Evolutionary conservation across 23 tunicate genomes (phyloP), one percentile per base, ranked within the genome.

Genomic region (Oikopleura dioica): DNA sequence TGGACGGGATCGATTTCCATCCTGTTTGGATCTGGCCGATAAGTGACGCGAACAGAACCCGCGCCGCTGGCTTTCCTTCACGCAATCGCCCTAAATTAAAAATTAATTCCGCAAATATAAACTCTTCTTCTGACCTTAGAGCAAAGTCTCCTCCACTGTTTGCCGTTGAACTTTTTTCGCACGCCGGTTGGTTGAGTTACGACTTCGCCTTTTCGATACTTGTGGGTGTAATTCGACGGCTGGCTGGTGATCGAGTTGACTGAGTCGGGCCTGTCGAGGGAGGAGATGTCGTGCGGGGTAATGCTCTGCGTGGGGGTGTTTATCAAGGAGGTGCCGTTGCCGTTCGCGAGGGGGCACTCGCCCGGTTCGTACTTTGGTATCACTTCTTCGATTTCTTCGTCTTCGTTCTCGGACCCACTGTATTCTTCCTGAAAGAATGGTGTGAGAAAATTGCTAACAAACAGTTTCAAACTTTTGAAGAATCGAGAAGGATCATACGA

Each of bases 41-140:
- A 88, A 80, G 72, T 94, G 99, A 12, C 99, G 87, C 0, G 99
- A 94, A 79, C 99, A 94, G 36, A 79, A 86, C 1, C 99, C 99
- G 38, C 85, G 78, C 35, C 94, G 76, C 50, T 94, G 99, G 1
- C 95, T 86, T 58, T 94, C 99, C 77, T 94, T 94, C 87, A 94
- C 87, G 77, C 99, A 94, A 55, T 94, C 99, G 32, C 99, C 99
- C 51, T 44, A 44, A 16, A 16, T 44, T 44, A 9, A 44, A 44
- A 44, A 44, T 44, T 9, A 9, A 44, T 44, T 44, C 16, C 55
- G 16, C 16, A 44, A 44, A 9, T 9, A 44, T 9, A 9, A 9
- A 44, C 9, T 44, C 9, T 44, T n/a, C n/a, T n/a, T n/a, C n/a
- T n/a, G n/a, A n/a, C 55, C 33, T 91, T 92, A 1, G 95, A 94